Evolutionary conservation across 2,113 vertebrate species (phyloP).

Genomic region (Serilophus lunatus): DNA sequence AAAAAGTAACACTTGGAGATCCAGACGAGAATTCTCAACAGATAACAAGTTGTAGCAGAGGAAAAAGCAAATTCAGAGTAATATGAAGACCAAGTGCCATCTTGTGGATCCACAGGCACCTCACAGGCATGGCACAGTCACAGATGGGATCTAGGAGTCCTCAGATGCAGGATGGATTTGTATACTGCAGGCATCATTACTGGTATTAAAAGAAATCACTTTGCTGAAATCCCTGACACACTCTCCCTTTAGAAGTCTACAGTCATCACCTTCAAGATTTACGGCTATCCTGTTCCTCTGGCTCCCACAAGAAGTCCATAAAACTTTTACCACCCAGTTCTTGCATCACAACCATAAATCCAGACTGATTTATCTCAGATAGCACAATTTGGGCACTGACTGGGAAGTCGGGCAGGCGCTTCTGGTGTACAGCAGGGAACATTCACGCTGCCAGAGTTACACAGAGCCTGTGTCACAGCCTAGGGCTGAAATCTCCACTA

Average conservation of each 20-base stretch:
- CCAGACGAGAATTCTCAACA: neutral
- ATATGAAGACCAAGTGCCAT: neutral
- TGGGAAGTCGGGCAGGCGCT: neutral
- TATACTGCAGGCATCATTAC: neutral
- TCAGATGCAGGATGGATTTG: neutral
- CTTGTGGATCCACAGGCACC: neutral
- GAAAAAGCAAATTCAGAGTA: neutral
- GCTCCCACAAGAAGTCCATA: neutral
- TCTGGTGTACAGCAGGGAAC: rapidly evolving
- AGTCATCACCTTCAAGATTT: neutral
- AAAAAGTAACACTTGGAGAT: neutral
- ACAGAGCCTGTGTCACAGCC: rapidly evolving
- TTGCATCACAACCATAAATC: neutral
- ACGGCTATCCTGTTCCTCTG: neutral
- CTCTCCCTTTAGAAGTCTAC: neutral
- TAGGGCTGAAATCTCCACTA: rapidly evolving
- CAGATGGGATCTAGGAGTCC: rapidly evolving
- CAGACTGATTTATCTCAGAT: neutral
- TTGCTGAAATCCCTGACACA: neutral
- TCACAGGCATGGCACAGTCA: neutral
- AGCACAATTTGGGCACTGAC: neutral
- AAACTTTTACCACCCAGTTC: neutral
- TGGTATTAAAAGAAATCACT: neutral
- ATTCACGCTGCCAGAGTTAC: rapidly evolving
- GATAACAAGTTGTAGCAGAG: neutral